Percentiles rank a stretch among this genome's conserved stretches.
These are phyloP conservation scores for Pavo muticus DNA, from an alignment of 2,113 vertebrate species.

Conservation along the genomic window DNA sequence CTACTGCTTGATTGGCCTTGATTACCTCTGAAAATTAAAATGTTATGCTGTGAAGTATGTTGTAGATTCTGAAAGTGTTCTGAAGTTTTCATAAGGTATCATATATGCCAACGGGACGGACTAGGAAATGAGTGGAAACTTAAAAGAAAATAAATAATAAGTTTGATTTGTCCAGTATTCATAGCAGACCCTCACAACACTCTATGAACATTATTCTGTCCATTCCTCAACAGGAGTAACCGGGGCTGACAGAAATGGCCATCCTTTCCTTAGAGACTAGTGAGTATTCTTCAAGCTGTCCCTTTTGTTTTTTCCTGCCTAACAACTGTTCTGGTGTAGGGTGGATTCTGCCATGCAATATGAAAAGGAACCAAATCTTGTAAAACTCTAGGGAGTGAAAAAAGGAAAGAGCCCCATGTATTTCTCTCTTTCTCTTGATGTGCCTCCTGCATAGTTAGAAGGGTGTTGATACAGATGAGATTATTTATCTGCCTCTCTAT, in stretches of 20 bases:
- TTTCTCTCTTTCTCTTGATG: not conserved
- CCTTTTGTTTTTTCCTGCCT: not conserved
- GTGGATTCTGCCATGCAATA: not conserved
- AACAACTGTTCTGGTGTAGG: not conserved
- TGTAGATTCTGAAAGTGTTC: not conserved
- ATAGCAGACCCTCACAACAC: not conserved
- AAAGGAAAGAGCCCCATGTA: not conserved
- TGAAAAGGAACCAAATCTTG: constrained; percentile 30
- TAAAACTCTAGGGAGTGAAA: not conserved
- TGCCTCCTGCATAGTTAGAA: not conserved
- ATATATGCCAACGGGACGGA: not conserved
- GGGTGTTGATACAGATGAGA: not conserved
- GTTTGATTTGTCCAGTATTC: not conserved
- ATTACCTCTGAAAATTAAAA: constrained; percentile 36
- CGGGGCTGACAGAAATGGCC: not conserved
- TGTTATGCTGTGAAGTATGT: not conserved
- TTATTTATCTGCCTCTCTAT: constrained; percentile 12
- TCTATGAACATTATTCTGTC: not conserved
- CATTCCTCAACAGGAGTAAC: not conserved
- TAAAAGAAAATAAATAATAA: not conserved
- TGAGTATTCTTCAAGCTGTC: not conserved
- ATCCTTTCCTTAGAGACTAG: not conserved
- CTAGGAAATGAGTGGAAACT: not conserved
- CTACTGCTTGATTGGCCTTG: constrained; percentile 42
- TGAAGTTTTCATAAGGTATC: constrained; percentile 23